Evolutionary conservation across 2,113 vertebrate genomes (phyloP).

Genomic region (Formicarius rufipectus): DNA sequence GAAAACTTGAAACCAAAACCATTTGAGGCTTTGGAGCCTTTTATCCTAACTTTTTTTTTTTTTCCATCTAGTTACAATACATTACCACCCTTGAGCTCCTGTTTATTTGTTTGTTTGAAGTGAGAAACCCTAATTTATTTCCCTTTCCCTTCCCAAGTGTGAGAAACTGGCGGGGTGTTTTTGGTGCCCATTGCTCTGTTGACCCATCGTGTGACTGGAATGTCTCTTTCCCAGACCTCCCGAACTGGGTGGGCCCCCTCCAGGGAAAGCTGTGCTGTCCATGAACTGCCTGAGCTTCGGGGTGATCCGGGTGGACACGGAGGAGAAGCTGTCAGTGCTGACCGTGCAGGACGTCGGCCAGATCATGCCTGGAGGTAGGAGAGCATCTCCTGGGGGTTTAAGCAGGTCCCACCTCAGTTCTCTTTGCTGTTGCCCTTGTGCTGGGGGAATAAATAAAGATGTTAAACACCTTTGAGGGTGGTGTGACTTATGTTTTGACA

Average conservation of each 20-base stretch:
- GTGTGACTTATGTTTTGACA: not conserved
- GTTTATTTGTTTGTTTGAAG: not conserved
- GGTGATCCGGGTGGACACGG: slow-evolving; percentile 91
- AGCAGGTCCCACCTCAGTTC: not conserved
- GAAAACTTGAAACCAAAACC: not conserved
- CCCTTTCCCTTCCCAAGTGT: not conserved
- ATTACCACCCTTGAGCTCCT: not conserved
- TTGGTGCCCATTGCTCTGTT: not conserved
- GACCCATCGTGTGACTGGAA: not conserved
- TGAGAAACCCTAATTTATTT: not conserved
- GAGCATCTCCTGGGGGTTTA: not conserved
- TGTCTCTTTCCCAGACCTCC: slow-evolving; percentile 81
- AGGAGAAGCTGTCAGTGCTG: slow-evolving; percentile 94
- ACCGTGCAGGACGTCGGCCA: slow-evolving; percentile 96
- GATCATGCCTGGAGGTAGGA: slow-evolving; percentile 92
- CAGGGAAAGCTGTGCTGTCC: slow-evolving; percentile 91
- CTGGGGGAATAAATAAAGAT: not conserved
- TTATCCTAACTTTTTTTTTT: not conserved
- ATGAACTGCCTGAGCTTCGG: slow-evolving; percentile 91
- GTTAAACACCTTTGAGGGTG: not conserved
- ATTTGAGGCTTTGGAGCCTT: not conserved
- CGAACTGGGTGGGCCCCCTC: slow-evolving; percentile 87
- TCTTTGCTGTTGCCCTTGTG: not conserved
- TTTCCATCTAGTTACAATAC: not conserved
- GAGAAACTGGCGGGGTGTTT: not conserved